phyloP scores from a whole-genome alignment of 1,140 invertebrate species.

The Marisa cornuarietis region DNA sequence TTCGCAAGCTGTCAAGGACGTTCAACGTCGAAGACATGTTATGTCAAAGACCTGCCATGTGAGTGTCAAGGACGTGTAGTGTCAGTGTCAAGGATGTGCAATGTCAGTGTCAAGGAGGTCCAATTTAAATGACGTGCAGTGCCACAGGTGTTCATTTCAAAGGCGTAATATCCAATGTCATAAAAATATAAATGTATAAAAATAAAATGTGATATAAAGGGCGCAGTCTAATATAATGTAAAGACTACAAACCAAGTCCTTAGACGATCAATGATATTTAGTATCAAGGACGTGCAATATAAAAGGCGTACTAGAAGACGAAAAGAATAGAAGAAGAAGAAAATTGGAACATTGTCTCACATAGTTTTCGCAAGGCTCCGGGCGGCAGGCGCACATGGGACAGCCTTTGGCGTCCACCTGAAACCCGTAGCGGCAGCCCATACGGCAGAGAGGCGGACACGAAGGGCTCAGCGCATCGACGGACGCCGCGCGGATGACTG shows the following conservation, averaged over 20 bases:
- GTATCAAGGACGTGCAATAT: background rate
- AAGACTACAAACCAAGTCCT: background rate
- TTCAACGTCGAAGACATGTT: too few species aligned
- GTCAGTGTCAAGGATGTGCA: too few species aligned
- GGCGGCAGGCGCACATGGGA: background rate
- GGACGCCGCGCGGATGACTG: background rate
- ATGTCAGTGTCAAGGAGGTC: too few species aligned
- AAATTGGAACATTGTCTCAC: background rate
- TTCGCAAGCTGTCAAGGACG: too few species aligned
- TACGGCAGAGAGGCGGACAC: conserved; percentile 1
- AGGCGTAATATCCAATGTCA: too few species aligned
- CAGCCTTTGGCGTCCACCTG: background rate
- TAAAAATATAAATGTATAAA: too few species aligned
- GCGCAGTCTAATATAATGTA: too few species aligned
- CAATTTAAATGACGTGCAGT: too few species aligned
- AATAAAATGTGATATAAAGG: too few species aligned
- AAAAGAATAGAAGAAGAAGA: background rate
- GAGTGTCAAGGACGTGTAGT: too few species aligned
- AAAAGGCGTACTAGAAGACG: background rate
- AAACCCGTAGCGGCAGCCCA: conserved; percentile 7
- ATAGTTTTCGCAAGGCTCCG: background rate
- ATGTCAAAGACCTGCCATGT: too few species aligned
- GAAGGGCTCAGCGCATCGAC: background rate
- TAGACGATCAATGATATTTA: background rate
- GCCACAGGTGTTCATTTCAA: too few species aligned